Base-by-base conservation (phyloP, 2,113 vertebrate genomes). In the Orycteropus afer region DNA sequence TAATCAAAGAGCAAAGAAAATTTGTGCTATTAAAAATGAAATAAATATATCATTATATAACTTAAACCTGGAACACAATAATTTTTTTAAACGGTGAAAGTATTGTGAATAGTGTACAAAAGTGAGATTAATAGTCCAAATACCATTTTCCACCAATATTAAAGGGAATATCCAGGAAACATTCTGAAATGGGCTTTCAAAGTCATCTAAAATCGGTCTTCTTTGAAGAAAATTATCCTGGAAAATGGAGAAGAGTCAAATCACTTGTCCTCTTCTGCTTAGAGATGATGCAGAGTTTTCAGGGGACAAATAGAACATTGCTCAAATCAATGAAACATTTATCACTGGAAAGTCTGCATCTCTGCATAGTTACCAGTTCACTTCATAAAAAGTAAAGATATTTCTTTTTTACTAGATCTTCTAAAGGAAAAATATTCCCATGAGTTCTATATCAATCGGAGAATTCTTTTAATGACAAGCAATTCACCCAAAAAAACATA, bases 341-440 rank as follows among this genome's bases (percentile, higher is more conserved):
- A 69, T 90, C 71, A 93, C 1, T 80, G 17, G 78, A 73, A 86
- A n/a, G 29, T 74, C 87, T 55, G 25, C 32, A 45, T 85, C 81
- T 93, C 91, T 84, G 40, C 76, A 23, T 84, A 29, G 23, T 89
- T 87, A 90, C 4, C 74, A 20, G 67, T 63, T 57, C 74, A 93
- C 47, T 90, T 32, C 49, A 90, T 69, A 45, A 81, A 82, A 90
- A 90, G 40, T 23, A 85, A 90, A 96, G 85, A 61, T 59, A 34
- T 89, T 94, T 67, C 20, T n/a, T 78, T 95, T 85, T 57, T 80
- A 96, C 93, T 91, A 91, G 77, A 79, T 80, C 42, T 74, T 53
- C 69, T 94, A 90, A 95, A 84, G 5, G 94, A 91, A 96, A 91
- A 96, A 69, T 95, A 69, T 89, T 94, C 91, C 34, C 91, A 85